phyloP scores from a whole-genome alignment of 2,113 vertebrate species.

The Sterna hirundo region DNA sequence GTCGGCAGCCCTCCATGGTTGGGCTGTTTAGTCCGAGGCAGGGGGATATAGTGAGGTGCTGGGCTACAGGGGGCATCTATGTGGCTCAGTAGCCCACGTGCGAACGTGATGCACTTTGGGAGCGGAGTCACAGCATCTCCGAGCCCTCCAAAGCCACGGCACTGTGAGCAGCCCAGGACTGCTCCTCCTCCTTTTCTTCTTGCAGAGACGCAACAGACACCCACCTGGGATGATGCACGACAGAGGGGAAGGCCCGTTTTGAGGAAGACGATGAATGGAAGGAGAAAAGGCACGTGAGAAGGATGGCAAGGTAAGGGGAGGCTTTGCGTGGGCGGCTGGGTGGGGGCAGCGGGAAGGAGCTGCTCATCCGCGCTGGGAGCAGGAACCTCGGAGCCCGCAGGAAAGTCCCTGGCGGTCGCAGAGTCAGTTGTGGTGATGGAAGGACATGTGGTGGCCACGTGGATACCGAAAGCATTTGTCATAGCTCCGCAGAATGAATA shows the following conservation, averaged over 20 bases:
- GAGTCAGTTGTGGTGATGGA: neutral
- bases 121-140: neutral
- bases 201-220: neutral
- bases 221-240: neutral
- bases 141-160: neutral
- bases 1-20: neutral
- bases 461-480: neutral
- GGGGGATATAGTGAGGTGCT: neutral
- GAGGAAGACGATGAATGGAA: slow-evolving; percentile 30
- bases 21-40: neutral
- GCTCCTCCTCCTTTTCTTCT: slow-evolving; percentile 3
- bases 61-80: neutral
- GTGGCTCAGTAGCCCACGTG: neutral
- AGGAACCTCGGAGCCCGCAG: neutral
- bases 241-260: neutral
- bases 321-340: neutral
- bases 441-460: neutral
- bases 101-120: too few species aligned
- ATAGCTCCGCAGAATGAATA: neutral
- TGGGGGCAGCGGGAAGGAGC: neutral
- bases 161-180: neutral
- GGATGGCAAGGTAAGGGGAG: slow-evolving; percentile 36
- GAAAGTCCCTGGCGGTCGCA: neutral
- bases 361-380: neutral
- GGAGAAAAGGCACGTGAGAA: slow-evolving; percentile 8